Conservation (phyloP, 2,113 vertebrate genomes). For the Lipophrys pholis region DNA sequence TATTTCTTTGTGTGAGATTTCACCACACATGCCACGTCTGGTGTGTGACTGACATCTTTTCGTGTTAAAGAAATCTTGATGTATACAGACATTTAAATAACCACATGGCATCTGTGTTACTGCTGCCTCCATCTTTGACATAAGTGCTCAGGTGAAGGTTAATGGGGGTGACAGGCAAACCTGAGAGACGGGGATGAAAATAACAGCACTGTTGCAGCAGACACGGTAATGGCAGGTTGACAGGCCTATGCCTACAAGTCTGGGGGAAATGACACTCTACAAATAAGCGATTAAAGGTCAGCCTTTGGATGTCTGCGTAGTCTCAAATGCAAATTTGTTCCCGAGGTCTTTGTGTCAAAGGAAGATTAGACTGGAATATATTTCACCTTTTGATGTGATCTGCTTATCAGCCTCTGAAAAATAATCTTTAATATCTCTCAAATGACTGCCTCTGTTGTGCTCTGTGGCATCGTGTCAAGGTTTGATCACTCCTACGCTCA, state of each 20-base stretch:
- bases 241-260: conserved; percentile 41
- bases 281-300: conserved; percentile 78
- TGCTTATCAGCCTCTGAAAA: conserved; percentile 49
- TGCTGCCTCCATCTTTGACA: conserved; percentile 36
- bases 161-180: conserved; percentile 54
- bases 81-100: conserved; percentile 43
- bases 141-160: conserved; percentile 65
- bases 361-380: conserved; percentile 57
- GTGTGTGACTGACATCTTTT: conserved; percentile 5
- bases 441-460: conserved; percentile 35
- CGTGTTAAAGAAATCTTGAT: background rate
- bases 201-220: conserved; percentile 43
- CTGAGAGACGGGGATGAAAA: conserved; percentile 37
- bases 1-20: background rate
- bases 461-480: conserved; percentile 18
- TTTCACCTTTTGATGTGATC: conserved; percentile 59
- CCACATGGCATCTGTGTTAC: conserved; percentile 29
- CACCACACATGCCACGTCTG: background rate
- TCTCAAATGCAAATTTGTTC: conserved; percentile 66
- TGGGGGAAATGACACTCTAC: conserved; percentile 57
- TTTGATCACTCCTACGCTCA: conserved; percentile 29
- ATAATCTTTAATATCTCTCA: conserved; percentile 40
- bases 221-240: conserved; percentile 63
- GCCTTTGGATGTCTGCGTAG: conserved; percentile 69
- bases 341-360: conserved; percentile 63